phyloP scores from a whole-genome alignment of 1,140 invertebrate genomes.

The Drosophila ercepeae region DNA sequence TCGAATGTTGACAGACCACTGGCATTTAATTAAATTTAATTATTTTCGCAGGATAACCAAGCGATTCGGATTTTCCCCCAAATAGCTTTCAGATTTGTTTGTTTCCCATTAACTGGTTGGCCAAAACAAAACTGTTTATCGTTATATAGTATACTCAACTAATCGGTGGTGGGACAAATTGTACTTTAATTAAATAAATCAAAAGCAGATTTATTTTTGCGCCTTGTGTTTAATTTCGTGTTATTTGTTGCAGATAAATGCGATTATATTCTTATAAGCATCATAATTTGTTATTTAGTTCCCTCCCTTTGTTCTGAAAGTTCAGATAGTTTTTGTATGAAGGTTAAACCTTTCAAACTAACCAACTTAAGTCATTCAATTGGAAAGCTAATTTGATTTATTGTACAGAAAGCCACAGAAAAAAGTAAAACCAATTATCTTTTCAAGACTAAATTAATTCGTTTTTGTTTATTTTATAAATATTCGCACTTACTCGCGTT shows the following conservation, averaged over 20 bases:
- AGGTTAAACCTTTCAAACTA: neutral
- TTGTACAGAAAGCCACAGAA: neutral
- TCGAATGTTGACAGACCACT: constrained; percentile 67
- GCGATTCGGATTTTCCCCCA: neutral
- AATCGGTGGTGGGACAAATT: constrained; percentile 3
- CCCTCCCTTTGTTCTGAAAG: no score
- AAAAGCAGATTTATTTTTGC: neutral
- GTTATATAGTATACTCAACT: constrained; percentile 47
- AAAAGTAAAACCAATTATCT: neutral
- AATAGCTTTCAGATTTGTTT: constrained; percentile 37
- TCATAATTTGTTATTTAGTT: no score
- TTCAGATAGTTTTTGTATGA: no score
- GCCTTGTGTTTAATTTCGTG: neutral
- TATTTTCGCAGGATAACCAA: constrained; percentile 51
- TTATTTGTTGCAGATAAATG: neutral
- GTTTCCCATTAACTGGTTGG: constrained; percentile 32
- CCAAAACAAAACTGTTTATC: constrained; percentile 41
- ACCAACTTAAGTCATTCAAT: neutral
- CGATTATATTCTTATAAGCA: neutral
- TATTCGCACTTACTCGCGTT: neutral
- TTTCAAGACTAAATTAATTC: neutral
- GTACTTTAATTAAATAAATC: constrained; percentile 9
- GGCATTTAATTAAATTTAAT: constrained; percentile 73
- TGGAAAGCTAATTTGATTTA: neutral
- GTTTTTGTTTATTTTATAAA: neutral